Base-by-base conservation (phyloP, 1,140 invertebrate genomes). In the Himalopsyche phryganea region DNA sequence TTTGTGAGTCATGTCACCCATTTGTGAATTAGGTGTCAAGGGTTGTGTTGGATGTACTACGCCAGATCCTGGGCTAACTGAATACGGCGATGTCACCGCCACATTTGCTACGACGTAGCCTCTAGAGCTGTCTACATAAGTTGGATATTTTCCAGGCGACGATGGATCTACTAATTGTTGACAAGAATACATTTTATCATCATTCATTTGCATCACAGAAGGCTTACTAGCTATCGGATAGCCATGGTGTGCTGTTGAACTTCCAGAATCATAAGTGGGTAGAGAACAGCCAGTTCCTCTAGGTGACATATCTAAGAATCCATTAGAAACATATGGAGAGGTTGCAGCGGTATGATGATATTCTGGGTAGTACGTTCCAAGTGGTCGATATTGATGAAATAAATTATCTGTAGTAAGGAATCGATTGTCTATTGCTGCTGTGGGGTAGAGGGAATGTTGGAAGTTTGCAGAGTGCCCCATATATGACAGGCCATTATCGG, bases 381-480 rank as follows among this genome's bases (percentile, higher is more conserved):
- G 69, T n/a, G 81, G 76, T 36, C 91, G 83, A 73, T 92, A 92
- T 69, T 93, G 89, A 71, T 88, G 88, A 73, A 94, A 91, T 53
- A 93, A 79, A 67, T 92, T 92, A 65, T 93, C 91, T 6, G 89
- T 86, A 7, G 86, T 79, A 13, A 89, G 71, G 67, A 89, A 90
- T 67, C 87, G 81, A 66, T 89, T 89, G 66, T 89, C 88, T 65
- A 88, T 74, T 2, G 85, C 80, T 2, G 83, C 77, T 0, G 87
- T 83, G 4, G 87, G 82, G 69, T 93, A 92, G 0, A 87, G 69
- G 1, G 75, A 79, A 58, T 87, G 85, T 64, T 85, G 84, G 68
- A 89, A 88, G 61, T 88, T 87, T 49, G 84, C 79, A 14, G 88
- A 80, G 72, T 87, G 87, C 36, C 85, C 82, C 71, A 89, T 88